Percentiles rank a stretch among this genome's conserved stretches.
Conservation (phyloP, 2,113 vertebrate genomes). For the Nerophis ophidion region DNA sequence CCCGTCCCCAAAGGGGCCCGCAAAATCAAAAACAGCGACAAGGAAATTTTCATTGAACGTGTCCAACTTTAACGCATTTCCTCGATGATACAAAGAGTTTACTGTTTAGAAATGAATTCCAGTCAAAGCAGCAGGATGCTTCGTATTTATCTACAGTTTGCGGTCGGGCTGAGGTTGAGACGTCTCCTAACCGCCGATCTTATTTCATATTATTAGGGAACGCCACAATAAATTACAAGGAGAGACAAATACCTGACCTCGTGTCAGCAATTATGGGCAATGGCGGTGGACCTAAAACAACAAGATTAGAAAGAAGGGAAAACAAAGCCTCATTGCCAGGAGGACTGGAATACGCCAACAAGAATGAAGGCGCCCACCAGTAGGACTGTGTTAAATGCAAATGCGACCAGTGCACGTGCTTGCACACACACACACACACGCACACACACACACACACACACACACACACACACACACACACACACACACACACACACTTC, state of each 20-base stretch:
- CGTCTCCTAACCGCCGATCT: constrained; percentile 48
- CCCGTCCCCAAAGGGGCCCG: neutral
- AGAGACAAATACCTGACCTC: constrained; percentile 56
- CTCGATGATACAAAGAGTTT: constrained; percentile 12
- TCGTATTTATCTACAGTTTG: constrained; percentile 47
- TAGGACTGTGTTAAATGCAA: constrained; percentile 36
- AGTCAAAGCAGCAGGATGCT: constrained; percentile 39
- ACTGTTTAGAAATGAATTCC: constrained; percentile 41
- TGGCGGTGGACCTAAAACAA: constrained; percentile 61
- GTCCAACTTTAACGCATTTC: neutral
- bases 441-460: constrained; percentile 6
- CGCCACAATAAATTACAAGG: constrained; percentile 49
- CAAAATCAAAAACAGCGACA: neutral
- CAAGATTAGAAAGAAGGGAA: constrained; percentile 49
- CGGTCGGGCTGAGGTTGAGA: constrained; percentile 52
- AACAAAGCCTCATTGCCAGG: constrained; percentile 52
- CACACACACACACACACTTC: constrained; percentile 17
- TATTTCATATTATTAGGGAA: constrained; percentile 52
- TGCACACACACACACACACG: constrained; percentile 3
- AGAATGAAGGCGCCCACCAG: constrained; percentile 26
- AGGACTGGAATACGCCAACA: constrained; percentile 29
- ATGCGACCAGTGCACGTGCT: constrained; percentile 5
- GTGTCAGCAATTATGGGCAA: constrained; percentile 55
- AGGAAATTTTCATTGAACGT: neutral
- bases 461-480: no score